These are phyloP conservation scores for Zenarchopterus dispar DNA, from an alignment of 2,797 vertebrate genomes.

Conservation along the genomic window DNA sequence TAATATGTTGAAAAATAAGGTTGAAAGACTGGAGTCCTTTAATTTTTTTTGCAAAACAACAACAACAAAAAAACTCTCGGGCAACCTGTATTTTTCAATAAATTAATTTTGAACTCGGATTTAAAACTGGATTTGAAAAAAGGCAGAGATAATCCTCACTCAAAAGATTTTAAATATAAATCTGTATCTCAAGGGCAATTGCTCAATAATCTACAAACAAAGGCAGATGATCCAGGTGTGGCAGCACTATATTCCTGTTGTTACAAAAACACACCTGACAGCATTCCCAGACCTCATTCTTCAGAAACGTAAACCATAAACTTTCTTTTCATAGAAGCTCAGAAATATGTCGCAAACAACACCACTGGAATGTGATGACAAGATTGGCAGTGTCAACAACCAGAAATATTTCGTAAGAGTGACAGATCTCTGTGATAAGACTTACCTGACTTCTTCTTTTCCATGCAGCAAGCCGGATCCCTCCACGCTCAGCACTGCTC, in stretches of 20 bases:
- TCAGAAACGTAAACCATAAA: not conserved
- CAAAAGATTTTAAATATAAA: not conserved
- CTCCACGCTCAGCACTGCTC: constrained; percentile 58
- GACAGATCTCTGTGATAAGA: not conserved
- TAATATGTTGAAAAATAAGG: no score
- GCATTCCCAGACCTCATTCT: constrained; percentile 51
- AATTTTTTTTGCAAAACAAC: no score
- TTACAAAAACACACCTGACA: constrained; percentile 13
- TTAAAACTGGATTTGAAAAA: not conserved
- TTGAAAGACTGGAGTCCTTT: no score
- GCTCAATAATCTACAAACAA: no score
- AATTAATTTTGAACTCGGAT: constrained; percentile 2
- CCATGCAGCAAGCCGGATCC: constrained; percentile 60
- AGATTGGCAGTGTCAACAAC: not conserved
- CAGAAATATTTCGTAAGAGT: not conserved
- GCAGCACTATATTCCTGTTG: not conserved
- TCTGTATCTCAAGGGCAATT: not conserved
- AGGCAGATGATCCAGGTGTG: not conserved
- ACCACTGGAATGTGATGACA: constrained; percentile 15
- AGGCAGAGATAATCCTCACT: not conserved
- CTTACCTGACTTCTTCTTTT: constrained; percentile 57
- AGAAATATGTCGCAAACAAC: not conserved
- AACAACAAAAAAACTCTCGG: no score
- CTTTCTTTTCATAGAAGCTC: not conserved
- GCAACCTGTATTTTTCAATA: no score